Evolutionary conservation across 2,797 vertebrate species (phyloP).

Genomic region (Periparus ater): DNA sequence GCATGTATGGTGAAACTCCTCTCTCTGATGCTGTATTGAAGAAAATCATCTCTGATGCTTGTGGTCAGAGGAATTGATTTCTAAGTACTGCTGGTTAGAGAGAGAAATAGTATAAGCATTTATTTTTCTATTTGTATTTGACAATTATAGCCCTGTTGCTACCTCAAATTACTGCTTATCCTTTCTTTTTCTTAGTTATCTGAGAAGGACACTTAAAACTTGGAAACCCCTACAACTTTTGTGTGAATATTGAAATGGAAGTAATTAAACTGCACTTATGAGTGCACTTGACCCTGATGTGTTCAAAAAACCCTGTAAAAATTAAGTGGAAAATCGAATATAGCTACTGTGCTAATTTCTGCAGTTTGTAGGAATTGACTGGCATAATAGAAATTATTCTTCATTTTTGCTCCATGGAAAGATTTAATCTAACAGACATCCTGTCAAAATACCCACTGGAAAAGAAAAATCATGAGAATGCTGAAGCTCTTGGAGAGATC

Average conservation of each 20-base stretch:
- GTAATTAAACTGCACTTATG: background rate
- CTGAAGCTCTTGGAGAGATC: background rate
- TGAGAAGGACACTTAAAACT: background rate
- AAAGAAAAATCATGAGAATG: background rate
- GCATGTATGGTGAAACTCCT: background rate
- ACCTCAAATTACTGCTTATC: background rate
- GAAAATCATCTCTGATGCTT: background rate
- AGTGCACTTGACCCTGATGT: background rate
- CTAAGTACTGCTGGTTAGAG: background rate
- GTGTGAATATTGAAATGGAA: background rate
- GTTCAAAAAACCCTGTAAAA: background rate
- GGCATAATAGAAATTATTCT: background rate
- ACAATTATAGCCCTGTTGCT: background rate
- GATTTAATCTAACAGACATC: background rate
- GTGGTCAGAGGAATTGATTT: background rate
- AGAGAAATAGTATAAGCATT: background rate
- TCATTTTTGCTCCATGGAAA: background rate
- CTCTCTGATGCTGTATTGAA: rapidly evolving
- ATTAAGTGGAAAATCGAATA: background rate
- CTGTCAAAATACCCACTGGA: background rate
- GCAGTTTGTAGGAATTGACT: background rate
- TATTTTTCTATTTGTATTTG: background rate
- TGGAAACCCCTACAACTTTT: background rate
- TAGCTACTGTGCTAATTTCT: background rate
- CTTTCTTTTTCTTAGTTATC: background rate